phyloP scores from a whole-genome alignment of 2,888 invertebrate species.

The Leptinotarsa peninsularis region DNA sequence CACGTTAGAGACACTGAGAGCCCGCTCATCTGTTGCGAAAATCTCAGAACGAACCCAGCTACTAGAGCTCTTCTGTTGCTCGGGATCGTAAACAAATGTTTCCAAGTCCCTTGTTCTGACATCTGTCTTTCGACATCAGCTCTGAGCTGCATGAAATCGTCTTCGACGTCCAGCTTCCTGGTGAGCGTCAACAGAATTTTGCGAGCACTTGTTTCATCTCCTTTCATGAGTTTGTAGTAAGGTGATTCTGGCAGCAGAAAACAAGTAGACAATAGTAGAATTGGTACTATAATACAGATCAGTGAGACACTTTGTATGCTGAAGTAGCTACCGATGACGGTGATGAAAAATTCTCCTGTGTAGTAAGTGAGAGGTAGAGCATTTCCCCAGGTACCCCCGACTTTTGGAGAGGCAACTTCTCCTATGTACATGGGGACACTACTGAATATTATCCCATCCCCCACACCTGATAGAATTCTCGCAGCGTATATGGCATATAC shows the following conservation, averaged over 20 bases:
- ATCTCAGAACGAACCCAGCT: slow-evolving; percentile 54
- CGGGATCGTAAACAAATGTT: slow-evolving; percentile 54
- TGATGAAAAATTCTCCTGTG: slow-evolving; percentile 56
- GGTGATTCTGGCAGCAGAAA: slow-evolving; percentile 39
- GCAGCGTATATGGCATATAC: slow-evolving; percentile 56
- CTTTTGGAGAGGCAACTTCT: slow-evolving; percentile 57
- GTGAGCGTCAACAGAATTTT: slow-evolving; percentile 50
- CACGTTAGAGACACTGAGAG: slow-evolving; percentile 54
- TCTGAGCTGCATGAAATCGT: slow-evolving; percentile 51
- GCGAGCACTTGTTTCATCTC: slow-evolving; percentile 50
- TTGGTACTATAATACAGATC: slow-evolving; percentile 43
- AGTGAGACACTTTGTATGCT: slow-evolving; percentile 39
- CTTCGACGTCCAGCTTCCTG: slow-evolving; percentile 51
- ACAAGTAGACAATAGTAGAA: slow-evolving; percentile 47
- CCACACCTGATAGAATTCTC: slow-evolving; percentile 54
- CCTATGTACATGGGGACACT: slow-evolving; percentile 57
- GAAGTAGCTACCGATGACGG: slow-evolving; percentile 66
- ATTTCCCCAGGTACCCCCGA: slow-evolving; percentile 58
- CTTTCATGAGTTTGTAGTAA: slow-evolving; percentile 55
- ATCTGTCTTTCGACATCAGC: slow-evolving; percentile 57
- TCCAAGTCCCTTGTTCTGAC: slow-evolving; percentile 58
- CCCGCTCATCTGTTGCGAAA: slow-evolving; percentile 58
- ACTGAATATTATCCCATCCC: slow-evolving; percentile 52
- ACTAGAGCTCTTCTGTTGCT: slow-evolving; percentile 57
- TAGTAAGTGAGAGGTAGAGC: slow-evolving; percentile 49